Evolutionary conservation across 2,797 vertebrate genomes (phyloP), one percentile per base, ranked within the genome.

Genomic region (Centroberyx gerrardi): DNA sequence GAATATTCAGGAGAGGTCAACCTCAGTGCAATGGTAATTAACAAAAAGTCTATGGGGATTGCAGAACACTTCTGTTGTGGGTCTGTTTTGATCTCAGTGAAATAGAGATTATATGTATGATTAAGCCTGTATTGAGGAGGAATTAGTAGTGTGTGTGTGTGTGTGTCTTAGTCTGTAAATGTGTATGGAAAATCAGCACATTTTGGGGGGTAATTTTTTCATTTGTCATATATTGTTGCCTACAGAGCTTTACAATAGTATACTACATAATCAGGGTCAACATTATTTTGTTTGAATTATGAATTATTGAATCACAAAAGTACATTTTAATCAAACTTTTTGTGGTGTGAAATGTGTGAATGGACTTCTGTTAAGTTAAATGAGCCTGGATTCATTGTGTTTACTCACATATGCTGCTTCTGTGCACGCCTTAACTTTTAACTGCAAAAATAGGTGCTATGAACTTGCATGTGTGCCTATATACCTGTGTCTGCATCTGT

Each of bases 31-130:
- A 8, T 15, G 40, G 22, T 22, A 14, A 22, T 61, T 27, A 27
- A 44, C 38, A 61, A 5, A 28, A 42, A 44, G 27, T 27, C 38
- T 42, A 27, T 13, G 0, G 54, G 28, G 12, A n/a, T 7, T 28
- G 10, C 31, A 18, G 58, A 60, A 38, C n/a, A 33, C 9, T 13
- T 44, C 3, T 13, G 13, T 44, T 44, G 14, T 44, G 13, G 42
- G n/a, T 38, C 31, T 38, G 56, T n/a, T 54, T 51, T 59, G 33
- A 17, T 42, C 58, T 60, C 58, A 60, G 58, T 3, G n/a, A 5
- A 38, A 12, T 60, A 38, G 22, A 33, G 15, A 33, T 56, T 1
- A 33, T 8, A 7, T 8, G 36, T 60, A 42, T 38, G 36, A 42
- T 60, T 56, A 36, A 8, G 18, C 9, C 36, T 18, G 18, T 40